A percentile compares a stretch with the other conserved stretches of the same genome.
phyloP scores from a whole-genome alignment of 2,113 vertebrate genomes.

The Leuciscus idus region DNA sequence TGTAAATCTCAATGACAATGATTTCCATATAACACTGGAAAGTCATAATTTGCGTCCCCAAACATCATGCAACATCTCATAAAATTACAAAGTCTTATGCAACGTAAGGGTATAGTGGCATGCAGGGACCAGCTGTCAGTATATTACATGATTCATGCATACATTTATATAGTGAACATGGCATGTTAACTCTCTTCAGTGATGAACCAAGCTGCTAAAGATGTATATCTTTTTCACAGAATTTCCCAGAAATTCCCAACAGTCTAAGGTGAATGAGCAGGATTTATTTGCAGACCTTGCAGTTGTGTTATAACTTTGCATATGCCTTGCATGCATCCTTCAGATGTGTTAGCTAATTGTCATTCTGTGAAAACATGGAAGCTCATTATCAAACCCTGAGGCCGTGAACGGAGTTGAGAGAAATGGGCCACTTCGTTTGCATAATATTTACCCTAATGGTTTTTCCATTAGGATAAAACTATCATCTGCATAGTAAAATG shows the following conservation, averaged over 20 bases:
- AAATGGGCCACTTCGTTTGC: slow-evolving; percentile 72
- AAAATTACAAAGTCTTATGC: not conserved
- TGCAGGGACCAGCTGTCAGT: not conserved
- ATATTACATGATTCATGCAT: not conserved
- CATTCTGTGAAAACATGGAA: slow-evolving; percentile 71
- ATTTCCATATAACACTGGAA: not conserved
- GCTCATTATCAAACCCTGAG: slow-evolving; percentile 72
- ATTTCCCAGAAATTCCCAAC: not conserved
- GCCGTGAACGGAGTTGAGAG: slow-evolving; percentile 70
- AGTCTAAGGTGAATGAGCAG: not conserved
- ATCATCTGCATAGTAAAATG: slow-evolving; percentile 76
- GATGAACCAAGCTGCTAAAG: not conserved
- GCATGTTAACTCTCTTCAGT: not conserved
- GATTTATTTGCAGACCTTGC: slow-evolving; percentile 26
- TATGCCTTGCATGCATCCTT: slow-evolving; percentile 45
- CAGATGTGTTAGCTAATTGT: slow-evolving; percentile 65
- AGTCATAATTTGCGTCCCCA: not conserved
- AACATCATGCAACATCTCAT: not conserved
- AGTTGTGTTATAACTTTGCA: slow-evolving; percentile 22
- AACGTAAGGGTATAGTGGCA: not conserved
- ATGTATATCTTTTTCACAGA: not conserved
- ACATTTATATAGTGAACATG: not conserved
- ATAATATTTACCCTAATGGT: slow-evolving; percentile 78
- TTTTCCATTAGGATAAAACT: slow-evolving; percentile 76
- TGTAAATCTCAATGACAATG: not conserved